Evolutionary conservation across 1,140 invertebrate genomes (phyloP).

Genomic region (Dreissena rostriformis): DNA sequence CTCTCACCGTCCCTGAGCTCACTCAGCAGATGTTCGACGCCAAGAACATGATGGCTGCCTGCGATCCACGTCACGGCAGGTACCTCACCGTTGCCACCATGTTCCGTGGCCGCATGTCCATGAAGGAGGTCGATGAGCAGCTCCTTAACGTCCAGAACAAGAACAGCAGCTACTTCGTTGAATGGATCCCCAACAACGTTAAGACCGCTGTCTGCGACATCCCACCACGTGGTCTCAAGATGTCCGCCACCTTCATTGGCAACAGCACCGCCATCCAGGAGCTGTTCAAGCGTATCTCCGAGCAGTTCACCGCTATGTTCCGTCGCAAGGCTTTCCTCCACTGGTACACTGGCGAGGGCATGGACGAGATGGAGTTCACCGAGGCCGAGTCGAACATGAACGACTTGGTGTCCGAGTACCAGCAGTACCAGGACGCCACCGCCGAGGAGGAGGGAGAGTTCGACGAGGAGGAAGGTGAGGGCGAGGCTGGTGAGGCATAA

Average conservation of each 20-base stretch:
- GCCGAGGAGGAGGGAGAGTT: slow-evolving; percentile 78
- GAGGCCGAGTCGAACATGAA: slow-evolving; percentile 91
- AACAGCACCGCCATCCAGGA: slow-evolving; percentile 89
- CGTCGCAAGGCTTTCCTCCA: slow-evolving; percentile 88
- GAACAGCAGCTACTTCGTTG: slow-evolving; percentile 91
- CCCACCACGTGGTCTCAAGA: slow-evolving; percentile 83
- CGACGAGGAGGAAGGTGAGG: slow-evolving; percentile 84
- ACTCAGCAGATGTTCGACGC: slow-evolving; percentile 88
- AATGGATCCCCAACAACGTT: slow-evolving; percentile 96
- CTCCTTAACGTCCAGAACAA: slow-evolving; percentile 80
- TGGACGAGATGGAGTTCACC: slow-evolving; percentile 72
- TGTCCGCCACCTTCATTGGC: slow-evolving; percentile 83
- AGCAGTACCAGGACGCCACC: slow-evolving; percentile 79
- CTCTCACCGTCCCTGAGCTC: slow-evolving; percentile 84
- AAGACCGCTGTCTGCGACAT: slow-evolving; percentile 82
- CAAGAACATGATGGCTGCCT: slow-evolving; percentile 91
- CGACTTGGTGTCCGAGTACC: slow-evolving; percentile 93
- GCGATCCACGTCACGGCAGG: slow-evolving; percentile 87
- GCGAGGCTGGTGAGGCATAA: slow-evolving; percentile 52
- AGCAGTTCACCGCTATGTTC: slow-evolving; percentile 86
- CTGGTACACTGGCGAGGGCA: slow-evolving; percentile 11
- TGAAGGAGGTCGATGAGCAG: slow-evolving; percentile 92
- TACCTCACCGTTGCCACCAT: slow-evolving; percentile 93
- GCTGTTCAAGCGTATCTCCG: slow-evolving; percentile 89
- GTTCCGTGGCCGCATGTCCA: slow-evolving; percentile 96